Base-by-base conservation (phyloP, 2,797 vertebrate species). In the Anomalospiza imberbis region DNA sequence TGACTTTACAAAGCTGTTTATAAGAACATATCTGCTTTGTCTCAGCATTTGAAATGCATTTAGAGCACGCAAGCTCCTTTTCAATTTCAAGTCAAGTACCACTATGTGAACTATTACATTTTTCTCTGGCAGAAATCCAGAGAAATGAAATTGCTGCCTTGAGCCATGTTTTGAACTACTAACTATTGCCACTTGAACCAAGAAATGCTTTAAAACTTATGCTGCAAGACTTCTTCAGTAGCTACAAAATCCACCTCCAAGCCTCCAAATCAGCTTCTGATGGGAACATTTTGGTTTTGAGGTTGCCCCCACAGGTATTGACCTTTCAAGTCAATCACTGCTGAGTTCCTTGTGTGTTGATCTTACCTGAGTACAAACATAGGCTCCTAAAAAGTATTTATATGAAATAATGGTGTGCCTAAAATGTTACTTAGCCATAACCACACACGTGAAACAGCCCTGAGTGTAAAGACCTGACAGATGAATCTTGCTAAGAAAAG, bases 61-160 rank as follows among this genome's bases (percentile, higher is more conserved):
- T 94, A 83, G 74, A 91, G 53, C 36, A 75, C 8, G 6, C 44
- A 60, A 91, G 44, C 55, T 91, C 48, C 61, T 88, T 94, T 94
- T 83, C 92, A 78, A 88, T 71, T 75, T 66, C 51, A 85, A 80
- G 77, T 54, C 2, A 1, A 80, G 50, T 72, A 83, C 62, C 93
- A 42, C n/a, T 74, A 13, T 51, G 48, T 93, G 85, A 93, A 83
- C 82, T 85, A 89, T 78, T 91, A 67, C 32, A 89, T 95, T 93
- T 95, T 96, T 93, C 82, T 91, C 57, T 68, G 71, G 25, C 34
- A 84, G 54, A 91, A 94, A 92, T 77, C 28, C 38, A 89, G 40
- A 91, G 67, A 88, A 93, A 92, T 86, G n/a, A 91, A 94, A 96
- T 81, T 90, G 77, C 76, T 93, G 90, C 83, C 78, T 95, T 89